phyloP scores from a whole-genome alignment of 2,113 vertebrate species.

The Scopus umbretta region DNA sequence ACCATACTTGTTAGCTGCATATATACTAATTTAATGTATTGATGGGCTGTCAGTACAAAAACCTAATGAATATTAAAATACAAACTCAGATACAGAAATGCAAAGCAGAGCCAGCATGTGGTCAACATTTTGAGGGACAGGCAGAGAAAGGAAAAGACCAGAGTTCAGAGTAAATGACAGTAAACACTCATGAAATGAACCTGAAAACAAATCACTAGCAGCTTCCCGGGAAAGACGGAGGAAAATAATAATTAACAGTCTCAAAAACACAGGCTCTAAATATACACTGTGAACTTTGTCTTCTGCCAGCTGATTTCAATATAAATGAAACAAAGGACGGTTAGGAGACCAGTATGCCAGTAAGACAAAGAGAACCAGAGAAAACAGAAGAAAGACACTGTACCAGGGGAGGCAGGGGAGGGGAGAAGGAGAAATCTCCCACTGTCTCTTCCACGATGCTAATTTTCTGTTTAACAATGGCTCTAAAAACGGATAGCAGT shows the following conservation, averaged over 20 bases:
- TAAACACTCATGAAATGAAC: slow-evolving; percentile 47
- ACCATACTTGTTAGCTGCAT: slow-evolving; percentile 40
- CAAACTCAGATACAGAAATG: slow-evolving; percentile 50
- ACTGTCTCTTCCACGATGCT: neutral
- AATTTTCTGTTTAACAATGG: slow-evolving; percentile 29
- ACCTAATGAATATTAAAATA: slow-evolving; percentile 55
- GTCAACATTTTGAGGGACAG: slow-evolving; percentile 38
- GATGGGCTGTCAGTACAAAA: slow-evolving; percentile 52
- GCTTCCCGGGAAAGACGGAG: neutral
- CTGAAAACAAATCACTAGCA: slow-evolving; percentile 34
- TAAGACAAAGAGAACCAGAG: slow-evolving; percentile 42
- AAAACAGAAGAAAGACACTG: slow-evolving; percentile 31
- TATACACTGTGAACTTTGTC: slow-evolving; percentile 20
- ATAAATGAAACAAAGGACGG: slow-evolving; percentile 16
- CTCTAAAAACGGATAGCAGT: slow-evolving; percentile 32
- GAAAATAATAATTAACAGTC: slow-evolving; percentile 32
- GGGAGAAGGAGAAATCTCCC: slow-evolving; percentile 23
- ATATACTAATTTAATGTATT: slow-evolving; percentile 56
- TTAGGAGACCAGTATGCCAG: neutral
- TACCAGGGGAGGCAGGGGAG: neutral
- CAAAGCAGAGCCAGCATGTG: slow-evolving; percentile 50
- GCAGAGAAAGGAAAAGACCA: slow-evolving; percentile 32
- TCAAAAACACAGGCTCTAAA: neutral
- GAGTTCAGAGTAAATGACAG: slow-evolving; percentile 32
- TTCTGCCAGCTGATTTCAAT: slow-evolving; percentile 40